A percentile compares a stretch with the other conserved stretches of the same genome.
phyloP scores from a whole-genome alignment of 2,797 vertebrate genomes.

The Poeciliopsis turneri region DNA sequence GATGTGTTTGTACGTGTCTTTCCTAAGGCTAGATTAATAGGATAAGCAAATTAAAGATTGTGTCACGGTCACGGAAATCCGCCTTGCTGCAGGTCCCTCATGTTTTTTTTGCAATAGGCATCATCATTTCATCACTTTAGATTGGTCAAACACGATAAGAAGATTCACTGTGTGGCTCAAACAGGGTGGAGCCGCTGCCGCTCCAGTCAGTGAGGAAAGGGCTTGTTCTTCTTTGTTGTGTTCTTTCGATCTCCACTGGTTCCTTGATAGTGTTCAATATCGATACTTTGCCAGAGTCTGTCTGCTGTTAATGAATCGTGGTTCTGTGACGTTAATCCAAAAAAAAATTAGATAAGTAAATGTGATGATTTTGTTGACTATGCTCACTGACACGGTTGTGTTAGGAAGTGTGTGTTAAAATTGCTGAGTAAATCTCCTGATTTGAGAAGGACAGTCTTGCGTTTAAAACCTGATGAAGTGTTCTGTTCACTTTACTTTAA shows the following conservation, averaged over 20 bases:
- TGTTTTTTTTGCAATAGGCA: slow-evolving; percentile 7
- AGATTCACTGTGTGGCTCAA: not conserved
- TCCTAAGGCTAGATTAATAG: slow-evolving; percentile 46
- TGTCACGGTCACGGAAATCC: slow-evolving; percentile 51
- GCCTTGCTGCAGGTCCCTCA: slow-evolving; percentile 41
- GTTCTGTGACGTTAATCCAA: not conserved
- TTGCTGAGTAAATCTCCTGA: not conserved
- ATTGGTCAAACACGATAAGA: not conserved
- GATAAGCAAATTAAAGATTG: slow-evolving; percentile 61
- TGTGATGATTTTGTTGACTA: not conserved
- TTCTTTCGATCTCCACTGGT: not conserved
- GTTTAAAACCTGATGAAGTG: not conserved
- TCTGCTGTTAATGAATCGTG: not conserved
- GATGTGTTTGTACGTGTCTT: slow-evolving; percentile 5
- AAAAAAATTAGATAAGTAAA: not conserved
- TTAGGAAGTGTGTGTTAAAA: not conserved
- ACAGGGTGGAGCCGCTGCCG: not conserved
- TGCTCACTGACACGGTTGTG: not conserved
- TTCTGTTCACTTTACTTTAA: not conserved
- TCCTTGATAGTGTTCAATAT: not conserved
- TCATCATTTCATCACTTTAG: slow-evolving; percentile 17
- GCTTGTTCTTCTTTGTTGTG: not conserved
- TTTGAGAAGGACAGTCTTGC: not conserved
- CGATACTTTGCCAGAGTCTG: not conserved
- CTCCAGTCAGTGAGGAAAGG: not conserved